A percentile compares a stretch with the other conserved stretches of the same genome.
Conservation (phyloP, 2,888 invertebrate genomes). For the Andrena trimmerana region DNA sequence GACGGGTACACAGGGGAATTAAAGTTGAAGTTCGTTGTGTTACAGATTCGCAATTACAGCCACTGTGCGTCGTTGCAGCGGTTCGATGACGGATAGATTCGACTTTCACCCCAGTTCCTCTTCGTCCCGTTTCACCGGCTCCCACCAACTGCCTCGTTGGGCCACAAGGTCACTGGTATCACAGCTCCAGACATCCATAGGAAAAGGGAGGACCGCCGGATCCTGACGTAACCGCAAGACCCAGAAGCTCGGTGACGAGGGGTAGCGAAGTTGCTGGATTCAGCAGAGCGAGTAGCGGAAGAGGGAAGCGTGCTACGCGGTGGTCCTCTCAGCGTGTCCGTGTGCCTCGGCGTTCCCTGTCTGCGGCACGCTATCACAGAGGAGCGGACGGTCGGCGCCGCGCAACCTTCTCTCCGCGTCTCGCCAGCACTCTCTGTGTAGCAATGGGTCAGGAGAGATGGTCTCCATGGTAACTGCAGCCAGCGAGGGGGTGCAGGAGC, state of each 20-base stretch:
- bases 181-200: not conserved
- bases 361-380: conserved; percentile 32
- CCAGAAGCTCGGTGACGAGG: not conserved
- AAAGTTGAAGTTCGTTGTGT: not conserved
- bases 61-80: conserved; percentile 5
- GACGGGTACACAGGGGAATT: not conserved
- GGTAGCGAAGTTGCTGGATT: not conserved
- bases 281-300: not conserved
- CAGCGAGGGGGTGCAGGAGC: conserved; percentile 59
- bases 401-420: conserved; percentile 27
- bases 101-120: not conserved
- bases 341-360: conserved; percentile 1
- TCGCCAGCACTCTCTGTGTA: conserved; percentile 46
- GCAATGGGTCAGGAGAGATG: conserved; percentile 80
- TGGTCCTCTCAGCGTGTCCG: not conserved
- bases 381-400: conserved; percentile 44
- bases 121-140: not conserved
- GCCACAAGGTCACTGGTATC: conserved; percentile 10
- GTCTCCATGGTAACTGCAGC: conserved; percentile 80
- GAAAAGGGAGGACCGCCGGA: not conserved
- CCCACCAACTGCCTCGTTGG: not conserved
- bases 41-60: too few relatives aligned
- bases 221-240: not conserved
- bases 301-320: not conserved
- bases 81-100: not conserved